These are phyloP conservation scores for Thaumetopoea pityocampa DNA, from an alignment of 1,140 invertebrate genomes.

Conservation along the genomic window DNA sequence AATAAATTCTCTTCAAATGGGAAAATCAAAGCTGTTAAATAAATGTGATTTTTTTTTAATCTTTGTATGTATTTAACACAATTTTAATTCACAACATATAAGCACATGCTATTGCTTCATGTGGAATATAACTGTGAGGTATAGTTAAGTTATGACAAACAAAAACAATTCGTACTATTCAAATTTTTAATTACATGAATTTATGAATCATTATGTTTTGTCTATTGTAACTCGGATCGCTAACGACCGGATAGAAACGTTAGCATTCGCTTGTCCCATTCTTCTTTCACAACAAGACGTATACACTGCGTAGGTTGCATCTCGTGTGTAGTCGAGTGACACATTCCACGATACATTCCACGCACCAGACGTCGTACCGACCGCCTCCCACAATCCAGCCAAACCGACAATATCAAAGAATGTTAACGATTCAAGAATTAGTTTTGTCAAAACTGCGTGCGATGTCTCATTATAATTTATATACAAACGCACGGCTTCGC, in stretches of 20 bases:
- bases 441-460: slow-evolving; percentile 7
- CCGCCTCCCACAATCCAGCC: slow-evolving; percentile 17
- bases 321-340: slow-evolving; percentile 9
- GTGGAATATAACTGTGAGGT: too few relatives aligned
- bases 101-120: too few relatives aligned
- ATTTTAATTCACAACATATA: too few relatives aligned
- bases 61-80: too few relatives aligned
- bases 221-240: too few relatives aligned
- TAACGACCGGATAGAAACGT: slow-evolving; percentile 2
- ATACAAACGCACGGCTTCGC: not conserved
- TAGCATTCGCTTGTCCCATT: slow-evolving; percentile 5
- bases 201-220: too few relatives aligned
- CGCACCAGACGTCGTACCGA: slow-evolving; percentile 12
- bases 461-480: slow-evolving; percentile 9
- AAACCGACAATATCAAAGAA: slow-evolving; percentile 17
- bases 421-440: slow-evolving; percentile 19
- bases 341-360: slow-evolving; percentile 25
- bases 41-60: too few relatives aligned
- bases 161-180: too few relatives aligned
- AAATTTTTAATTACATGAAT: too few relatives aligned
- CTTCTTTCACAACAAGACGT: slow-evolving; percentile 8
- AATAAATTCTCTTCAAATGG: too few relatives aligned
- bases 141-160: too few relatives aligned
- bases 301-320: slow-evolving; percentile 18
- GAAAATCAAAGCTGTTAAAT: too few relatives aligned